These are phyloP conservation scores for Drosophila nikananu DNA, from an alignment of 1,140 invertebrate genomes.

Conservation along the genomic window DNA sequence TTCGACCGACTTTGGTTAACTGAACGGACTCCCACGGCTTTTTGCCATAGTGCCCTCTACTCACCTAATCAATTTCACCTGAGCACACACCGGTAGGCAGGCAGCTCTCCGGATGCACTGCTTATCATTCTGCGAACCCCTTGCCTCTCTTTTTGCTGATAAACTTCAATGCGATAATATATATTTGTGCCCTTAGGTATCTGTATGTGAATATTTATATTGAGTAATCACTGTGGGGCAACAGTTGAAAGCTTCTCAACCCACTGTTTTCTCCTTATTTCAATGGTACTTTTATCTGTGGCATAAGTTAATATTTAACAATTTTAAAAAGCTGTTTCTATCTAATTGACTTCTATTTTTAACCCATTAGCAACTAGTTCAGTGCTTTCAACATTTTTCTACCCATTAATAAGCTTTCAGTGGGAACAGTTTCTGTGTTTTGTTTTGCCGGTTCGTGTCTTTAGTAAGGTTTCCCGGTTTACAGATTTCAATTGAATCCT, in stretches of 20 bases:
- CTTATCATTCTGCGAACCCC: constrained; percentile 55
- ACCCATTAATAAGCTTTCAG: neutral
- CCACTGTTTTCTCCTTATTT: neutral
- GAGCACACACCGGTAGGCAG: neutral
- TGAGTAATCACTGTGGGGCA: neutral
- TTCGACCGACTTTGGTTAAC: constrained; percentile 39
- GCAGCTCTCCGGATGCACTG: constrained; percentile 24
- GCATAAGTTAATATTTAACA: neutral
- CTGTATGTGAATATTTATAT: neutral
- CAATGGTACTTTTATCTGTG: neutral
- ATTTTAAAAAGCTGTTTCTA: too few species aligned
- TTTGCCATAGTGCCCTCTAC: constrained; percentile 19
- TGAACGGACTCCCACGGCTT: constrained; percentile 38
- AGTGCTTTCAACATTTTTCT: neutral
- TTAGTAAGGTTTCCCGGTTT: neutral
- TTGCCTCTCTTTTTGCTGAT: constrained; percentile 54
- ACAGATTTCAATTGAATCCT: neutral
- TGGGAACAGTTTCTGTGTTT: neutral
- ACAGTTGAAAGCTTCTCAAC: constrained; percentile 4
- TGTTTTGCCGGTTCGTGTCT: neutral
- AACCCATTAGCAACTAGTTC: neutral
- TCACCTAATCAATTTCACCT: constrained; percentile 51
- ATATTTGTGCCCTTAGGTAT: neutral
- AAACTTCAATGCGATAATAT: constrained; percentile 60
- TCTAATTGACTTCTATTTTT: neutral